Conservation (phyloP, 2,797 vertebrate species). For the Cetoscarus ocellatus region DNA sequence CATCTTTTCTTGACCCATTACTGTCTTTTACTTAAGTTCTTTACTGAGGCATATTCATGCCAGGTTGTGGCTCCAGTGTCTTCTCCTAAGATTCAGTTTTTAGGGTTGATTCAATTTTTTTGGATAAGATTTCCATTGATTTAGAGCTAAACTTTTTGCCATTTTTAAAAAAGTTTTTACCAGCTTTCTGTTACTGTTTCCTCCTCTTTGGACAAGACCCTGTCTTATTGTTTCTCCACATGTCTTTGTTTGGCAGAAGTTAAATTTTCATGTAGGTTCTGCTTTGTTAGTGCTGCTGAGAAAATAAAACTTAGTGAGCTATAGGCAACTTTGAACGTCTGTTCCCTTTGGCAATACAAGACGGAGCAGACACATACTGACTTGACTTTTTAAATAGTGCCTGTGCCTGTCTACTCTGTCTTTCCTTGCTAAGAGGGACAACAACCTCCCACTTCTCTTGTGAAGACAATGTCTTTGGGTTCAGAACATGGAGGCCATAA, state of each 20-base stretch:
- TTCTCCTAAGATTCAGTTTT: no score
- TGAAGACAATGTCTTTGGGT: conserved; percentile 6
- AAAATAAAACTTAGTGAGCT: conserved; percentile 53
- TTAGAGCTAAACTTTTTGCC: no score
- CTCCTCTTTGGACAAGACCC: background rate
- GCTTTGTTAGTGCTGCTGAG: conserved; percentile 30
- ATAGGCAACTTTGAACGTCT: conserved; percentile 29
- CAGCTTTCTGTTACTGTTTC: background rate
- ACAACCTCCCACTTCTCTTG: background rate
- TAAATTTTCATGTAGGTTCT: conserved; percentile 5
- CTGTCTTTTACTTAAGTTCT: no score
- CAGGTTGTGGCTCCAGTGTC: no score
- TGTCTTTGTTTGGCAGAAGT: conserved; percentile 18
- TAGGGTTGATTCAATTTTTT: no score
- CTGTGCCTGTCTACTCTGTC: conserved; percentile 29
- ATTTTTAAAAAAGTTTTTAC: background rate
- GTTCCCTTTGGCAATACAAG: conserved; percentile 43
- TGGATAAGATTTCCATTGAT: no score
- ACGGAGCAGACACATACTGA: conserved; percentile 36
- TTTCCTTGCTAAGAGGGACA: conserved; percentile 46
- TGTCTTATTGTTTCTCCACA: background rate
- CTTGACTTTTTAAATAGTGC: conserved; percentile 30
- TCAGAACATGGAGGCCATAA: conserved; percentile 10
- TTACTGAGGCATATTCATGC: no score
- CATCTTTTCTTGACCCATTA: no score